phyloP scores from a whole-genome alignment of 2,888 invertebrate species.

The Perizoma affinitatum region DNA sequence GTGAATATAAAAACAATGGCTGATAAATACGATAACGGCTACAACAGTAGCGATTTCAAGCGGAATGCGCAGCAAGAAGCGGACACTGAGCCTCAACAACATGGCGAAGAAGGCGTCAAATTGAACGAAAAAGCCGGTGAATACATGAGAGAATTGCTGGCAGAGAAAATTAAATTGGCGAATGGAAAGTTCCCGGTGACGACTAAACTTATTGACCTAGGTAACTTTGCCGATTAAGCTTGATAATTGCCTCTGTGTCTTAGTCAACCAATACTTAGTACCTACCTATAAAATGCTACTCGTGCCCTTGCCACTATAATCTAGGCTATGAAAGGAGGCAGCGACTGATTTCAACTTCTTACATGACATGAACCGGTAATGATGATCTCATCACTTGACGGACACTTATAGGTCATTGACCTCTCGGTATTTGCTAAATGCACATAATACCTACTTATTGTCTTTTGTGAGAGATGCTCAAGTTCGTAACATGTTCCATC shows the following conservation, averaged over 20 bases:
- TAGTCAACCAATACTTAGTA: not conserved
- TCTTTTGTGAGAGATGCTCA: too few relatives aligned
- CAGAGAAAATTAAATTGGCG: constrained; percentile 88
- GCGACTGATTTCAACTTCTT: too few relatives aligned
- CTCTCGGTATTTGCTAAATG: too few relatives aligned
- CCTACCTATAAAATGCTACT: too few relatives aligned
- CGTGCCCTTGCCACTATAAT: too few relatives aligned
- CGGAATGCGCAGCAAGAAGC: constrained; percentile 65
- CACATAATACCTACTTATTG: too few relatives aligned
- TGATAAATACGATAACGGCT: constrained; percentile 74
- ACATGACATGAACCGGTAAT: too few relatives aligned
- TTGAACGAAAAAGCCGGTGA: constrained; percentile 90
- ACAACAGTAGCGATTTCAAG: constrained; percentile 77
- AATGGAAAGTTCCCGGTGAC: constrained; percentile 88
- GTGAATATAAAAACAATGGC: constrained; percentile 51
- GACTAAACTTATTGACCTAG: constrained; percentile 84
- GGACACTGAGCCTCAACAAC: constrained; percentile 56
- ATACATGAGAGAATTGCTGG: constrained; percentile 89
- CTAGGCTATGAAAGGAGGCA: too few relatives aligned
- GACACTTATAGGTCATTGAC: too few relatives aligned
- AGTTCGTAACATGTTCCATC: too few relatives aligned
- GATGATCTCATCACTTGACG: too few relatives aligned
- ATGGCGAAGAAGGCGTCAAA: constrained; percentile 83
- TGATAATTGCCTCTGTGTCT: not conserved
- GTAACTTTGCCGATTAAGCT: not conserved